Evolutionary conservation across 1,140 invertebrate species (phyloP).

Genomic region (Caerostris darwini): DNA sequence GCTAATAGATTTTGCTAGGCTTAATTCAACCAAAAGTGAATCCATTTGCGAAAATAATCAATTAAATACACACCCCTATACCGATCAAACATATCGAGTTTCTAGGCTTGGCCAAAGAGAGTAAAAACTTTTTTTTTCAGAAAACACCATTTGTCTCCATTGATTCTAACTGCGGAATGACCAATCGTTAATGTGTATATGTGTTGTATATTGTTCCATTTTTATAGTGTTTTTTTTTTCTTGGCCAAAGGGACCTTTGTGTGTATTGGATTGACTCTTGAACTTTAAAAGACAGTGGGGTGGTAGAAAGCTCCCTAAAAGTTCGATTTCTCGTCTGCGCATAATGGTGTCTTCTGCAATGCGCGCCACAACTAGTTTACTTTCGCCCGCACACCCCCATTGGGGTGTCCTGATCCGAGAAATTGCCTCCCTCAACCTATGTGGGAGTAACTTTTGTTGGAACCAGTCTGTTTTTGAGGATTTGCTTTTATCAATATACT

Average conservation of each 20-base stretch:
- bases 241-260: neutral
- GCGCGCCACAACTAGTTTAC: conserved; percentile 20
- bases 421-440: too few relatives aligned
- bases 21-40: too few relatives aligned
- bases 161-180: too few relatives aligned
- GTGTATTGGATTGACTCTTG: conserved; percentile 33
- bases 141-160: too few relatives aligned
- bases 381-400: neutral
- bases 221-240: neutral
- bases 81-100: neutral
- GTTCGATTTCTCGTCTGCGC: conserved; percentile 35
- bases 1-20: too few relatives aligned
- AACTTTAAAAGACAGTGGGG: conserved; percentile 17
- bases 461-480: too few relatives aligned
- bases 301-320: conserved; percentile 10
- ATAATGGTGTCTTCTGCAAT: neutral
- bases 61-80: too few relatives aligned
- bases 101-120: neutral
- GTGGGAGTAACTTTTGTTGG: too few relatives aligned
- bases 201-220: neutral
- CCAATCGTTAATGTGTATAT: too few relatives aligned
- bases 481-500: too few relatives aligned
- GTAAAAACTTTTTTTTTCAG: too few relatives aligned
- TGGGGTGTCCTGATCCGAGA: neutral
- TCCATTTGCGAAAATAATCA: too few relatives aligned